phyloP scores from a whole-genome alignment of 2,888 invertebrate species.

The Pocota personata region DNA sequence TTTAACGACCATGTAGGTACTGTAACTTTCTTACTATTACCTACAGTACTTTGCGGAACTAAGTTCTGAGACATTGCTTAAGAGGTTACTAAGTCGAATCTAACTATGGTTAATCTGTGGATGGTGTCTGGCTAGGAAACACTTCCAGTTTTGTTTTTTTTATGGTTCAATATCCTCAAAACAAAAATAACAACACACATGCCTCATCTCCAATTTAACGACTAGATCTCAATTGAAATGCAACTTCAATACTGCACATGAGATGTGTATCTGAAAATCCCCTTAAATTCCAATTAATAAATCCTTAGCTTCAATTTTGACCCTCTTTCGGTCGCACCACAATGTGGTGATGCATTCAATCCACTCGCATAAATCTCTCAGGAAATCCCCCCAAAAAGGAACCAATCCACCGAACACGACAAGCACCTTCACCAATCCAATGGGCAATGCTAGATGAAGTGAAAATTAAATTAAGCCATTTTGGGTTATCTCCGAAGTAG shows the following conservation, averaged over 20 bases:
- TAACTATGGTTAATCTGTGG: too few species aligned
- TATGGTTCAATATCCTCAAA: background rate
- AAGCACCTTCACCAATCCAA: conserved; percentile 5
- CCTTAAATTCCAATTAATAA: conserved; percentile 50
- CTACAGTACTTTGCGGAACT: too few species aligned
- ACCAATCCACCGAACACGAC: conserved; percentile 31
- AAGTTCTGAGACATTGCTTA: background rate
- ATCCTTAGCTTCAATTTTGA: conserved; percentile 6
- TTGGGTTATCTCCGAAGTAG: conserved; percentile 54
- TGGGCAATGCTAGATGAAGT: conserved; percentile 46
- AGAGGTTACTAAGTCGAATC: background rate
- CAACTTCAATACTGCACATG: background rate
- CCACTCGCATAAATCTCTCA: conserved; percentile 35
- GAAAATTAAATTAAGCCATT: conserved; percentile 73
- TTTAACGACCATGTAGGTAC: background rate
- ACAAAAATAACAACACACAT: background rate
- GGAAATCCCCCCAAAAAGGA: conserved; percentile 34
- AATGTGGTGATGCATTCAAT: conserved; percentile 3
- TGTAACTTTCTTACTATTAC: too few species aligned
- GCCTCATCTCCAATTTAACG: too few species aligned
- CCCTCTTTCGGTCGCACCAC: background rate
- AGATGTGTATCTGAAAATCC: conserved; percentile 21
- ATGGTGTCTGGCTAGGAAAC: too few species aligned
- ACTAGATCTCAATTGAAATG: background rate
- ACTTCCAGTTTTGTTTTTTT: too few species aligned